Evolutionary conservation across 2,113 vertebrate species (phyloP).

Genomic region (Pipra filicauda): DNA sequence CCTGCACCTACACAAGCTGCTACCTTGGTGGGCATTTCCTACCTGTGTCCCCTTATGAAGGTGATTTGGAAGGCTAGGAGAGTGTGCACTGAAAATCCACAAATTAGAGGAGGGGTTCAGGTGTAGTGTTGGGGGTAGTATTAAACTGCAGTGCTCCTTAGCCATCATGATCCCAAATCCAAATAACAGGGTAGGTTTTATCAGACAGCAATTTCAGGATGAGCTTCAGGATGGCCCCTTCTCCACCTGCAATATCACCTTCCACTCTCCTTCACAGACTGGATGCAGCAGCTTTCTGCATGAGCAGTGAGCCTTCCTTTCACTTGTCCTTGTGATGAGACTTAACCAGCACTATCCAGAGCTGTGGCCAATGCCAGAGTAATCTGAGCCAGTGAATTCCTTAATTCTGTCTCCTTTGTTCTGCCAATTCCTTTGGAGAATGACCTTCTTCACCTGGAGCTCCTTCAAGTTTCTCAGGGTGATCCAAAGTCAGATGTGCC

Average conservation of each 20-base stretch:
- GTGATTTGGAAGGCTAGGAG: neutral
- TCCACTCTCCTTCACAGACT: neutral
- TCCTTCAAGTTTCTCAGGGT: neutral
- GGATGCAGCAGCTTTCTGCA: neutral
- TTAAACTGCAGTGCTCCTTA: neutral
- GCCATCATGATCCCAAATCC: neutral
- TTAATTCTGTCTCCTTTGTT: neutral
- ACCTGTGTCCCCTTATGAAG: neutral
- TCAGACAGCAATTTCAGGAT: neutral
- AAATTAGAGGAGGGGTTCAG: neutral
- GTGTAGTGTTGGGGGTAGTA: no score
- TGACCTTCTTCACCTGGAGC: neutral
- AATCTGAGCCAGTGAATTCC: neutral
- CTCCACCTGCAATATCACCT: neutral
- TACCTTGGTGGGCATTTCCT: neutral
- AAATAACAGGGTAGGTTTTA: neutral
- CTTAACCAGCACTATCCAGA: neutral
- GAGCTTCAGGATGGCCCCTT: neutral
- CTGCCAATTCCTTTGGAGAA: neutral
- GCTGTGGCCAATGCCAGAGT: neutral
- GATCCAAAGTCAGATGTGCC: neutral
- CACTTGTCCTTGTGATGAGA: neutral
- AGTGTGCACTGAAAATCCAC: neutral
- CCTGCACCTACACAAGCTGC: neutral
- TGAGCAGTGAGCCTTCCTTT: neutral